These are phyloP conservation scores for Myotis brandtii DNA, from an alignment of 2,113 vertebrate genomes.

Conservation along the genomic window DNA sequence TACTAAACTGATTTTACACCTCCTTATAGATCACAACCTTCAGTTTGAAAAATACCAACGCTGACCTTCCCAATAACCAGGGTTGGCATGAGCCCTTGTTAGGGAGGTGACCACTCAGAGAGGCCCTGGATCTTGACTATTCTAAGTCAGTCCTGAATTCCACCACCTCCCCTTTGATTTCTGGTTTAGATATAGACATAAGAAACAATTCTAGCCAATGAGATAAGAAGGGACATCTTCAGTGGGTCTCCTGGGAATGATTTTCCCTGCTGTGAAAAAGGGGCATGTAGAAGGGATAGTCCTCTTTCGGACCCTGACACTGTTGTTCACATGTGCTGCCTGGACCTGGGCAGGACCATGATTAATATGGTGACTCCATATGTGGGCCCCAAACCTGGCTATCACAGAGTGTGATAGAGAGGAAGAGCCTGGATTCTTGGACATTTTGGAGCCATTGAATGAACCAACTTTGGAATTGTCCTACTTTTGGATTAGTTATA, in stretches of 20 bases:
- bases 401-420: neutral
- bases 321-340: neutral
- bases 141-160: neutral
- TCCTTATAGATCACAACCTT: neutral
- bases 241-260: neutral
- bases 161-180: neutral
- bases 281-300: neutral
- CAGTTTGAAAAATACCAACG: neutral
- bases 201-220: neutral
- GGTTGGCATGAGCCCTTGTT: neutral
- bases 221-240: neutral
- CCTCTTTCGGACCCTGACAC: neutral
- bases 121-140: neutral
- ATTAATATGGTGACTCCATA: neutral
- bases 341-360: neutral
- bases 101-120: neutral
- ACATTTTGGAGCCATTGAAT: neutral
- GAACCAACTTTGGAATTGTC: neutral
- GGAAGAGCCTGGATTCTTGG: neutral
- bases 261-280: neutral
- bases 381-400: neutral
- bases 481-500: neutral
- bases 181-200: neutral
- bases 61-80: neutral
- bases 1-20: neutral